phyloP scores from a whole-genome alignment of 1,140 invertebrate genomes.

The Geopemphigus sp. region DNA sequence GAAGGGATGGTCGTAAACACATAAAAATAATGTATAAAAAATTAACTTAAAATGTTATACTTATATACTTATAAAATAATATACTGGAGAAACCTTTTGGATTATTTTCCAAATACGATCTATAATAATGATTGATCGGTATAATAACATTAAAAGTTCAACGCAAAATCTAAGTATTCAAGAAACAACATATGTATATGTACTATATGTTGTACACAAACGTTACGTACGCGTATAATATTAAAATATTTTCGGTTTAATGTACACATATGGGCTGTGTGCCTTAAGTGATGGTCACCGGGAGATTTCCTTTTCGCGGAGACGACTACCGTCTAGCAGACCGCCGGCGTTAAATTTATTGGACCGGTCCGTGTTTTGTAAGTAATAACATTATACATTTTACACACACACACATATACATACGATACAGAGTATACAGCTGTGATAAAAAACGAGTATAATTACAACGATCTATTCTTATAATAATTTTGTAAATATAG shows the following conservation, averaged over 20 bases:
- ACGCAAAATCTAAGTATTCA: no score
- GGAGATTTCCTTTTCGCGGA: background rate
- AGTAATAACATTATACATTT: background rate
- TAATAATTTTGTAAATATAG: no score
- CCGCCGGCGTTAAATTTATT: slow-evolving; percentile 14
- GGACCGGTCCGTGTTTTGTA: slow-evolving; percentile 28
- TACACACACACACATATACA: background rate
- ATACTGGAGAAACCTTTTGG: no score
- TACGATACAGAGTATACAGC: background rate
- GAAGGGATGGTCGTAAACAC: no score
- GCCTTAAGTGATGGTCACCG: background rate
- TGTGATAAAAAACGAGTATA: background rate
- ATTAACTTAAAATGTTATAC: no score
- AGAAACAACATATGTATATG: no score
- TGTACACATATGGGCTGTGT: no score
- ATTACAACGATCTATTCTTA: no score
- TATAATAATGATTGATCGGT: background rate
- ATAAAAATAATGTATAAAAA: no score
- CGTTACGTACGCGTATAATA: background rate
- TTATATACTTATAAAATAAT: no score
- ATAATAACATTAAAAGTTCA: no score
- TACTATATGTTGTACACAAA: background rate
- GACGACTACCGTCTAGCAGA: background rate
- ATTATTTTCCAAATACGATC: no score
- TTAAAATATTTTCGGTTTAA: background rate